Conservation (phyloP, 2,113 vertebrate species). For the Otus sunia region DNA sequence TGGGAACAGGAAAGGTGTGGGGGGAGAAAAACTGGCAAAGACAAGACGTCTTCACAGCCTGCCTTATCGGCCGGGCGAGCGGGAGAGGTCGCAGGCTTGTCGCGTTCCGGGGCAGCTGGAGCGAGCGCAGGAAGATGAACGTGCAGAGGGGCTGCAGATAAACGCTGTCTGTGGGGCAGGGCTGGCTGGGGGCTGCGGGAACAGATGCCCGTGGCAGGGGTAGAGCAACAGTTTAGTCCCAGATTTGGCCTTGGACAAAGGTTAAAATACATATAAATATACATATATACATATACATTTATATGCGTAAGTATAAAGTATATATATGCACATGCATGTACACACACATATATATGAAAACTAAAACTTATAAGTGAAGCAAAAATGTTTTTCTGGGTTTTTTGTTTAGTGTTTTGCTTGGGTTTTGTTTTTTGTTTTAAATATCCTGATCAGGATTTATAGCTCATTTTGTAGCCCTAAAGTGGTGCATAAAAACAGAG, state of each 20-base stretch:
- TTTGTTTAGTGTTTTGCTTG: background rate
- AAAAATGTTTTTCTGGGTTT: rapidly evolving
- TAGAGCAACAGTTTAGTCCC: background rate
- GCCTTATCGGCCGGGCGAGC: slow-evolving; percentile 74
- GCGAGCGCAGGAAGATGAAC: slow-evolving; percentile 19
- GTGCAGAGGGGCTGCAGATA: slow-evolving; percentile 10
- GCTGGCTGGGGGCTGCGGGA: background rate
- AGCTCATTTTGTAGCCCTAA: background rate
- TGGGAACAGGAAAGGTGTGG: slow-evolving; percentile 84
- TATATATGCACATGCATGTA: rapidly evolving
- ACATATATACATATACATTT: too few species aligned
- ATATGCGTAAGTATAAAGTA: rapidly evolving
- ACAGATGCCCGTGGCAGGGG: background rate
- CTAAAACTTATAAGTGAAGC: background rate
- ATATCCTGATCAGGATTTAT: background rate
- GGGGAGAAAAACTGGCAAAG: slow-evolving; percentile 49
- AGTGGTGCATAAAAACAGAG: background rate
- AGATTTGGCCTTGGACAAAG: background rate
- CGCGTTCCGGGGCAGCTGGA: background rate
- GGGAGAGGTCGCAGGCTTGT: slow-evolving; percentile 70
- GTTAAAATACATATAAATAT: background rate
- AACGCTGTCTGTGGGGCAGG: background rate
- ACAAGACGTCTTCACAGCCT: slow-evolving; percentile 74
- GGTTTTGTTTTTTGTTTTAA: too few species aligned
- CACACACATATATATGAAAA: rapidly evolving